Evolutionary conservation across 2,888 invertebrate genomes (phyloP), one percentile per base, ranked within the genome.

Genomic region (Tetragonisca angustula): DNA sequence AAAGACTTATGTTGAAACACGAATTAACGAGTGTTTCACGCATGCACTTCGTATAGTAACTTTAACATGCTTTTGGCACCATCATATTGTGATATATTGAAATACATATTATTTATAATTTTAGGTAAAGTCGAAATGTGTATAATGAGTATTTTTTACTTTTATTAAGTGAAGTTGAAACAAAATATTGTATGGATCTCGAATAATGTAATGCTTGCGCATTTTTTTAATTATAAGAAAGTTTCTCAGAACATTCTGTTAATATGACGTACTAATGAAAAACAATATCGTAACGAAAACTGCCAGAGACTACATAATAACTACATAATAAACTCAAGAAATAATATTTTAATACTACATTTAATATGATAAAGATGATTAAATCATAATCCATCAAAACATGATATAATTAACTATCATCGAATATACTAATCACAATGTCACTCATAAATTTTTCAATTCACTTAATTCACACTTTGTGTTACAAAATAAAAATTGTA

Each of bases 21-120:
- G 50, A 70, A 52, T 72, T 73, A 72, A 79, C 21, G 24, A 59
- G 82, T 82, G 79, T 86, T 87, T 87, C 81, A 64, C 74, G 56
- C 65, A 79, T 75, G 76, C 79, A 80, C 72, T 85, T 79, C 76
- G 79, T 85, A 87, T 86, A 78, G 73, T 74, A 77, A 87, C 84
- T 87, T 89, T 88, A 85, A 91, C 43, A 76, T 91, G 91, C 91
- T 92, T 91, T 86, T 85, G 90, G 91, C 91, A 91, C 92, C 90
- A 91, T 91, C 90, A 89, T 91, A 94, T 94, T 94, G 94, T 94
- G 94, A 94, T 94, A 94, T 92, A 92, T 91, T 91, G 87, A 83
- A 62, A 92, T 89, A 91, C 84, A 90, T 90, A 89, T 92, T 91
- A 92, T 92, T 91, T 92, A 92, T 92, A 89, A 89, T 85, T 86